Evolutionary conservation across 2,113 vertebrate species (phyloP).

Genomic region (Microcebus murinus): DNA sequence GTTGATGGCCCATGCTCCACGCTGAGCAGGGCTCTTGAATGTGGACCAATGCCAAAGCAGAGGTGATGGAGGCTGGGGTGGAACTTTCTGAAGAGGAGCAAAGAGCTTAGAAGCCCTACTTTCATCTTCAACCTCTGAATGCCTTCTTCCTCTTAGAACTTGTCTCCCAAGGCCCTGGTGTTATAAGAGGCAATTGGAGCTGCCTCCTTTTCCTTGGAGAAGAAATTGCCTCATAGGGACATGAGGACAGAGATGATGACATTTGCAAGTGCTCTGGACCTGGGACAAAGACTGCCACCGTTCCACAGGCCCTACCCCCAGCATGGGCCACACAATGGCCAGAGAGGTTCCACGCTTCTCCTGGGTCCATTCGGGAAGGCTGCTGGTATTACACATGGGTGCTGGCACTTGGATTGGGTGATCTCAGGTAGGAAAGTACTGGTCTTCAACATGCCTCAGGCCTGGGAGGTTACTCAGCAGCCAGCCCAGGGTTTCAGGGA

Average conservation of each 20-base stretch:
- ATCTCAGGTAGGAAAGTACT: constrained; percentile 68
- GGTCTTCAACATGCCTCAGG: constrained; percentile 20
- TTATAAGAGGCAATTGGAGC: neutral
- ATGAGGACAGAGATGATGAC: neutral
- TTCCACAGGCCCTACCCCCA: neutral
- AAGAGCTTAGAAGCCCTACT: neutral
- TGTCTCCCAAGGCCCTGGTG: neutral
- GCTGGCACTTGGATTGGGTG: neutral
- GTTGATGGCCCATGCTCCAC: neutral
- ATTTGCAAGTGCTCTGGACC: neutral
- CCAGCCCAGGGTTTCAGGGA: constrained; percentile 67
- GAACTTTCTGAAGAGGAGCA: neutral
- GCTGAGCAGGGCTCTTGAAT: neutral
- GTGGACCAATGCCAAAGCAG: neutral
- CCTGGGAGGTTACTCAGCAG: constrained; percentile 47
- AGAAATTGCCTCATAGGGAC: neutral
- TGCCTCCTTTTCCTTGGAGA: neutral
- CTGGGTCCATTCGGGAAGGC: neutral
- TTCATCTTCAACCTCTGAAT: neutral
- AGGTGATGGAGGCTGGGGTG: neutral
- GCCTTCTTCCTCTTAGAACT: neutral
- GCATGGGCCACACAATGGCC: neutral
- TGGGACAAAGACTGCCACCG: neutral
- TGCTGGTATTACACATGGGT: neutral
- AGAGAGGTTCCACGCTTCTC: neutral